Evolutionary conservation across 2,888 invertebrate genomes (phyloP).

Genomic region (Carcina quercana): DNA sequence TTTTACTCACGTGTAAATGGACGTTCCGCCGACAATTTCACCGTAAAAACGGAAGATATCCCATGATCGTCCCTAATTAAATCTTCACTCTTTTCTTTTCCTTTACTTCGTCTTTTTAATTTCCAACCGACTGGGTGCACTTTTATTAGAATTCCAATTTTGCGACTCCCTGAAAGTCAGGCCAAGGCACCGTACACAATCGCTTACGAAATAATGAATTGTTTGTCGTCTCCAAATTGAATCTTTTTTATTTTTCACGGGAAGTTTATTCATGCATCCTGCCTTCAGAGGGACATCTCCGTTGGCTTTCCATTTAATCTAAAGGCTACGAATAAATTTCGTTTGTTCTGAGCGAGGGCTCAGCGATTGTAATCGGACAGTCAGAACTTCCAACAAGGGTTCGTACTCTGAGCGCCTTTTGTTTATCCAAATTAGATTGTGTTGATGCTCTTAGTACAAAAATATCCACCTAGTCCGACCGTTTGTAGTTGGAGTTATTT

Average conservation of each 20-base stretch:
- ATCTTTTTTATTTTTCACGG: slow-evolving; percentile 6
- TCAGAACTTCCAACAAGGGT: too few relatives aligned
- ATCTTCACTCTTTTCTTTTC: slow-evolving; percentile 22
- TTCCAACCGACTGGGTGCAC: slow-evolving; percentile 24
- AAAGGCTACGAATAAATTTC: slow-evolving; percentile 6
- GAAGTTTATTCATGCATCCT: slow-evolving; percentile 7
- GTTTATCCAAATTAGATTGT: too few relatives aligned
- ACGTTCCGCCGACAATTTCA: too few relatives aligned
- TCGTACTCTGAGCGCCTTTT: too few relatives aligned
- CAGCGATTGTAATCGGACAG: background rate
- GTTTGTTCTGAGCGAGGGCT: slow-evolving; percentile 6
- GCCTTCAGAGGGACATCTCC: background rate
- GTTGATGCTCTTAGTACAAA: too few relatives aligned
- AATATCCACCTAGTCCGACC: too few relatives aligned
- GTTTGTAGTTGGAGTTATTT: too few relatives aligned
- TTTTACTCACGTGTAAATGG: background rate
- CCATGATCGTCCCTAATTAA: slow-evolving; percentile 32
- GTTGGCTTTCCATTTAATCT: slow-evolving; percentile 6
- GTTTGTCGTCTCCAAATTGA: slow-evolving; percentile 16
- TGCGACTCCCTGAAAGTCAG: slow-evolving; percentile 18
- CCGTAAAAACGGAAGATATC: slow-evolving; percentile 16
- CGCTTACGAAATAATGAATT: slow-evolving; percentile 24
- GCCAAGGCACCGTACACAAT: slow-evolving; percentile 19
- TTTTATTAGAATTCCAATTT: slow-evolving; percentile 40
- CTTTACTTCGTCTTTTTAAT: slow-evolving; percentile 28